These are phyloP conservation scores for Nycticorax nycticorax DNA, from an alignment of 2,113 vertebrate species.

Conservation along the genomic window DNA sequence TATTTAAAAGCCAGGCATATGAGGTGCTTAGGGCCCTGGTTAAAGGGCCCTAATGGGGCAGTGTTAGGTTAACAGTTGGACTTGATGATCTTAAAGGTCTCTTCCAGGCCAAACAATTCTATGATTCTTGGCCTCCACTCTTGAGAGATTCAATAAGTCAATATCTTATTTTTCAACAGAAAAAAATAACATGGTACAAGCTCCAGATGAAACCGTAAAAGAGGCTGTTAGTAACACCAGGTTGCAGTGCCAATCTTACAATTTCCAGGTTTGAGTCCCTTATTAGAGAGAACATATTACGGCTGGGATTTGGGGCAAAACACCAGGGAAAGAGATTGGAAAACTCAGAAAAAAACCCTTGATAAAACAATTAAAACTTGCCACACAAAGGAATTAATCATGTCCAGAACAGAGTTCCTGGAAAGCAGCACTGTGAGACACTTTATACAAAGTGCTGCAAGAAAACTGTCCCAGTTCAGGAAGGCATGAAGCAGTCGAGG, in stretches of 20 bases:
- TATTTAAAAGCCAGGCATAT: too few relatives aligned
- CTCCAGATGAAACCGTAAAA: not conserved
- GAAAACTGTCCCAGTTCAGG: not conserved
- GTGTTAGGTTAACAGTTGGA: too few relatives aligned
- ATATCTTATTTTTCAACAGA: not conserved
- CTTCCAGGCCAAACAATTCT: too few relatives aligned
- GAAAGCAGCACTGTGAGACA: not conserved
- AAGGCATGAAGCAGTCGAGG: not conserved
- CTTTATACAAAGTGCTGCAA: not conserved
- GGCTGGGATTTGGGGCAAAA: slow-evolving; percentile 29
- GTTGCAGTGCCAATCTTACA: not conserved
- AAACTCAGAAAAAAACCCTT: not conserved
- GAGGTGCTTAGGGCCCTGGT: too few relatives aligned
- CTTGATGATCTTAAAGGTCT: too few relatives aligned
- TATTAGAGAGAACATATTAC: slow-evolving; percentile 10
- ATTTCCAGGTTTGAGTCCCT: not conserved
- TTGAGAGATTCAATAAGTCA: not conserved
- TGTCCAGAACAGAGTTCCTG: slow-evolving; percentile 17
- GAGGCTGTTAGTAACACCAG: not conserved
- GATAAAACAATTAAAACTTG: slow-evolving; percentile 50
- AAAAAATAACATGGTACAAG: not conserved
- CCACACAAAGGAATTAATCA: not conserved
- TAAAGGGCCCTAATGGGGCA: too few relatives aligned
- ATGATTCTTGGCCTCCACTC: not conserved
- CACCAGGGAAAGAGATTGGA: not conserved